Conservation (phyloP, 2,797 vertebrate genomes). For the Dendrocincla fuliginosa region DNA sequence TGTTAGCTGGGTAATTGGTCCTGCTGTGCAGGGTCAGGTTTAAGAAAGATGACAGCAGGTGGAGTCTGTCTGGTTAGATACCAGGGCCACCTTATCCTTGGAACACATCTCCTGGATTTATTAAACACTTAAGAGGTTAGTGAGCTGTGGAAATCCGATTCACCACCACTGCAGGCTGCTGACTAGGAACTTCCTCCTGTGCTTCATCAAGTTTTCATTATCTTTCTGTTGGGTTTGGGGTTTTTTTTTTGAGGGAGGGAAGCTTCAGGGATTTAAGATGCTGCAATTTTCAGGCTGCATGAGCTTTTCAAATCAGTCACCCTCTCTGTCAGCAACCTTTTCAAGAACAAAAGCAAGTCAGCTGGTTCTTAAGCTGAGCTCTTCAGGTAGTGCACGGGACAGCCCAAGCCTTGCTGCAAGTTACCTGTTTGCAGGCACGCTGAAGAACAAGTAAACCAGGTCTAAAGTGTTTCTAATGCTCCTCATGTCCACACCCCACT, state of each 20-base stretch:
- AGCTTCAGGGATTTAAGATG: not conserved
- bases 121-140: constrained; percentile 36
- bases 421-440: not conserved
- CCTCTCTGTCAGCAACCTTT: not conserved
- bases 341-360: not conserved
- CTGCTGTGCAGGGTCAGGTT: not conserved
- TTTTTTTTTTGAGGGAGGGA: not conserved
- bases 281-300: not conserved
- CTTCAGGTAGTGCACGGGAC: not conserved
- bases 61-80: not conserved
- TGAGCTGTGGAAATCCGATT: constrained; percentile 48
- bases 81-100: constrained; percentile 30
- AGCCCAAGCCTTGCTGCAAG: not conserved
- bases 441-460: not conserved
- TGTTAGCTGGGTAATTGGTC: constrained; percentile 51
- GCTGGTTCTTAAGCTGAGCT: not conserved
- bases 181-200: constrained; percentile 13
- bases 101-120: constrained; percentile 32
- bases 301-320: not conserved
- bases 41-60: constrained; percentile 22
- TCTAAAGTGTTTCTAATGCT: not conserved
- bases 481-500: not conserved
- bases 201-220: constrained; percentile 55
- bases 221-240: not conserved
- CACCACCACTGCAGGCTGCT: not conserved